These are phyloP conservation scores for Alloplasta piceator DNA, from an alignment of 2,888 invertebrate genomes.

Conservation along the genomic window DNA sequence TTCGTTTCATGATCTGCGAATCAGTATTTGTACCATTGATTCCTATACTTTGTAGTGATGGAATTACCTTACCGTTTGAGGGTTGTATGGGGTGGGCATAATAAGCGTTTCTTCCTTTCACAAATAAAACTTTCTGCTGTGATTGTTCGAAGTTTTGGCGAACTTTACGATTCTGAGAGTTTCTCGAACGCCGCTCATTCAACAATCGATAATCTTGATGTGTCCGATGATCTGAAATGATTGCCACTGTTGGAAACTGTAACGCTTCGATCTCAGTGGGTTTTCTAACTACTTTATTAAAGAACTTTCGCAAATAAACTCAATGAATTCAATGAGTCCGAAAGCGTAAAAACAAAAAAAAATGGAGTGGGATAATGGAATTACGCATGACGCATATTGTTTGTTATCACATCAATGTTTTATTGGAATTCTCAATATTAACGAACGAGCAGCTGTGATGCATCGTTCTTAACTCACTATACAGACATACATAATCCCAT, in stretches of 20 bases:
- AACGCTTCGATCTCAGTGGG: neutral
- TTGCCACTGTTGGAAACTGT: constrained; percentile 8
- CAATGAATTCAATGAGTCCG: neutral
- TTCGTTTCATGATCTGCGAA: constrained; percentile 38
- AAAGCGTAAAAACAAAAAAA: neutral
- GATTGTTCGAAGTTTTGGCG: constrained; percentile 16
- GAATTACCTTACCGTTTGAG: constrained; percentile 40
- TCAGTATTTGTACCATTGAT: constrained; percentile 16
- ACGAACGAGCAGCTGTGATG: constrained; percentile 35
- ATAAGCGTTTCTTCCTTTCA: neutral
- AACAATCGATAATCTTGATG: constrained; percentile 42
- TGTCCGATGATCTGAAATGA: constrained; percentile 53
- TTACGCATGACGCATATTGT: constrained; percentile 69
- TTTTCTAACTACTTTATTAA: neutral
- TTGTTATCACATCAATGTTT: constrained; percentile 38
- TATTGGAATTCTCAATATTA: constrained; percentile 41
- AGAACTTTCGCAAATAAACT: no score
- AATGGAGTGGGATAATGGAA: constrained; percentile 71
- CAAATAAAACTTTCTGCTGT: neutral
- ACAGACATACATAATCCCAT: constrained; percentile 73
- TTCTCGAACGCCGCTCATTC: constrained; percentile 3
- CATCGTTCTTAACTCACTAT: constrained; percentile 58
- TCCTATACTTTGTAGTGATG: neutral
- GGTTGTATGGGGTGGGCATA: neutral
- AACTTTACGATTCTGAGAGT: constrained; percentile 30